Evolutionary conservation across 2,113 vertebrate genomes (phyloP), one percentile per base, ranked within the genome.

Genomic region (Otolemur garnettii): DNA sequence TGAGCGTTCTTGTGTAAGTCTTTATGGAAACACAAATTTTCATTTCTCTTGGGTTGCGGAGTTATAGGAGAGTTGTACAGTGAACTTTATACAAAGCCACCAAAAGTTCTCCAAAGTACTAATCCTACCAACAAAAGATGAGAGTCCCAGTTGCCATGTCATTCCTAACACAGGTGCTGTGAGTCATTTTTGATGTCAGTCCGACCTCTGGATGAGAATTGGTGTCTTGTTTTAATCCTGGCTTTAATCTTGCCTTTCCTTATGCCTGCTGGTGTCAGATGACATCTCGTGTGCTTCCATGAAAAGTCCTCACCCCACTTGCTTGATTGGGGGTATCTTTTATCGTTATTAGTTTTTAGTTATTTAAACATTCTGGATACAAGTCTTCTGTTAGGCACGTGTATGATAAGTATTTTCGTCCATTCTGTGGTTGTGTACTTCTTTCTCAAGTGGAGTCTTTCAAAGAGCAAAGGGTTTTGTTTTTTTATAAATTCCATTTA

Each of bases 51-150:
- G 22, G 35, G 62, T 2, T 60, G 26, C 68, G 45, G 84, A 38
- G n/a, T 66, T 62, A 18, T 1, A 71, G 42, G 33, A n/a, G 5
- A 59, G 4, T 19, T 53, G 74, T 15, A 7, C 14, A 9, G 17
- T 50, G 22, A 74, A 91, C 28, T 64, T 38, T 12, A 57, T 7
- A 35, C 4, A 30, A 68, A 77, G 50, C 19, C 11, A 30, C 14
- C n/a, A 1, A 12, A 42, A 53, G 19, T 64, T 33, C 75, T 82
- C 55, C 68, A 22, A 3, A 57, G 60, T 10, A 5, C 35, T 17
- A 13, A 0, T 8, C 28, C 19, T 3, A 7, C 21, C n/a, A 38
- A 22, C 17, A 22, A 2, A 0, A 26, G 13, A 0, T 1, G 77
- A 12, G 50, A 14, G 9, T 38, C 26, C n/a, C 35, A 28, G 19